phyloP scores from a whole-genome alignment of 1,140 invertebrate species.

The Epicauta chinensis region DNA sequence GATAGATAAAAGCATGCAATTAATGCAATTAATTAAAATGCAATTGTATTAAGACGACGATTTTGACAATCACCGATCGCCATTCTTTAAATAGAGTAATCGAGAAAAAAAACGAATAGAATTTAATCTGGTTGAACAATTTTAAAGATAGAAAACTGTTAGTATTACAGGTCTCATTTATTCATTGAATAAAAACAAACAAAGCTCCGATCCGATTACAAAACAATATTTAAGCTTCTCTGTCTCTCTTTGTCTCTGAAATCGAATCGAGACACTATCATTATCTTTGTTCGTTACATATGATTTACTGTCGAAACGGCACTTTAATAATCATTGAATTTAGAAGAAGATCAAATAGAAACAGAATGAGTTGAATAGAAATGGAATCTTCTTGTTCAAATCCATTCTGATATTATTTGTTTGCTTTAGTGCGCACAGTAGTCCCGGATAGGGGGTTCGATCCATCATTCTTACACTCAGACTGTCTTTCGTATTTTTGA shows the following conservation, averaged over 20 bases:
- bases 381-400: slow-evolving; percentile 5
- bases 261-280: slow-evolving; percentile 3
- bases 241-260: no score
- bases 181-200: not conserved
- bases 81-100: no score
- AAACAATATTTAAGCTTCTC: slow-evolving; percentile 10
- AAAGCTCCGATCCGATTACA: slow-evolving; percentile 9
- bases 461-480: slow-evolving; percentile 16
- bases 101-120: no score
- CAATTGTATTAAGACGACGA: no score
- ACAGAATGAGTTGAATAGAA: no score
- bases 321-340: slow-evolving; percentile 13
- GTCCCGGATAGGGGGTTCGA: slow-evolving; percentile 1
- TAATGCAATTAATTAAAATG: no score
- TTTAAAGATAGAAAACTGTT: not conserved
- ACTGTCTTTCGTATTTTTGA: slow-evolving; percentile 15
- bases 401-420: slow-evolving; percentile 16
- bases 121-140: not conserved
- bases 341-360: not conserved
- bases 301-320: slow-evolving; percentile 14
- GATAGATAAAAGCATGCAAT: no score
- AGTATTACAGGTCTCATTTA: not conserved
- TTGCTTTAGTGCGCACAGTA: slow-evolving; percentile 6
- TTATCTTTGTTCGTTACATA: slow-evolving; percentile 10
- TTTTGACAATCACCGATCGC: no score